Evolutionary conservation across 2,888 invertebrate genomes (phyloP).

Genomic region (Acrocera orbiculus): DNA sequence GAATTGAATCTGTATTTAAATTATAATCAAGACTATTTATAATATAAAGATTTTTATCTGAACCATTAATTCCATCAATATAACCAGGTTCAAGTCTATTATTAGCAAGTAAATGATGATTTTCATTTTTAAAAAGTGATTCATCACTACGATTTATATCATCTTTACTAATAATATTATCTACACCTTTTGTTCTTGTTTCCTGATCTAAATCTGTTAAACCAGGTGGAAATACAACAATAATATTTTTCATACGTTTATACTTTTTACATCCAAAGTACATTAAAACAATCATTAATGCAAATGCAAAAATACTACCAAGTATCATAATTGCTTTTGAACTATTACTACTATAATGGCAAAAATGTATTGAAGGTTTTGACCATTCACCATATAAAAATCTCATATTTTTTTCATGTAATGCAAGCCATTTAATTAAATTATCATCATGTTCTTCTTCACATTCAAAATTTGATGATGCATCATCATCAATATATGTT

Average conservation of each 20-base stretch:
- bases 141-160: slow-evolving; percentile 13
- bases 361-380: slow-evolving; percentile 3
- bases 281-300: slow-evolving; percentile 10
- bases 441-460: slow-evolving; percentile 4
- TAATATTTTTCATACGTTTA: slow-evolving; percentile 24
- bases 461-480: slow-evolving; percentile 3
- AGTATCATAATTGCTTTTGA: slow-evolving; percentile 15
- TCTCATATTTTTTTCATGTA: slow-evolving; percentile 1
- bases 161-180: slow-evolving; percentile 11
- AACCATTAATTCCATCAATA: slow-evolving; percentile 9
- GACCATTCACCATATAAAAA: slow-evolving; percentile 9
- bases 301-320: slow-evolving; percentile 10
- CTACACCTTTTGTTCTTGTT: slow-evolving; percentile 17
- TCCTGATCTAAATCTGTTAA: slow-evolving; percentile 19
- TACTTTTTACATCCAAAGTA: slow-evolving; percentile 19
- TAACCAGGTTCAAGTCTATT: slow-evolving; percentile 15
- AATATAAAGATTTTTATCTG: too few relatives aligned
- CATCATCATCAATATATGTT: background rate
- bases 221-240: slow-evolving; percentile 21
- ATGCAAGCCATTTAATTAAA: slow-evolving; percentile 3
- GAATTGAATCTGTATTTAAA: slow-evolving; percentile 1
- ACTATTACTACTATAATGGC: slow-evolving; percentile 2
- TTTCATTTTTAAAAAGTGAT: slow-evolving; percentile 15
- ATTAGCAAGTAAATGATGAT: slow-evolving; percentile 14
- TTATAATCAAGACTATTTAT: slow-evolving; percentile 10